Evolutionary conservation across 2,113 vertebrate genomes (phyloP).

Genomic region (Tupaia tana): DNA sequence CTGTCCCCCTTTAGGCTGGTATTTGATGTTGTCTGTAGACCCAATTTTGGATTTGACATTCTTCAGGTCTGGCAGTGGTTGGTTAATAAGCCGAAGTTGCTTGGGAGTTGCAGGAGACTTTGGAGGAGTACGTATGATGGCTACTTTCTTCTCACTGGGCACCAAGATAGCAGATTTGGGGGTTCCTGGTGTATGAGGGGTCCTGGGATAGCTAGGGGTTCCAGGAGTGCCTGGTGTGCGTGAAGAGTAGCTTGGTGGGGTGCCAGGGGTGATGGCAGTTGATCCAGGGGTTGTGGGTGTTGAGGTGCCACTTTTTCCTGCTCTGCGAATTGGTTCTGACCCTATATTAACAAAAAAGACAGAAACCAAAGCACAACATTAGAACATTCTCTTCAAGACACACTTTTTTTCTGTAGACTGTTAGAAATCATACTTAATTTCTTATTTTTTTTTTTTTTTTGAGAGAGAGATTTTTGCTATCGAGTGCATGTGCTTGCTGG

Average conservation of each 20-base stretch:
- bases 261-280: conserved; percentile 94
- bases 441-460: too few relatives aligned
- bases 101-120: conserved; percentile 95
- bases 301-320: conserved; percentile 94
- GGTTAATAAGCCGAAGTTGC: conserved; percentile 95
- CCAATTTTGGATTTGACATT: conserved; percentile 97
- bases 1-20: conserved; percentile 97
- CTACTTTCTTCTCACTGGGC: conserved; percentile 97
- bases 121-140: conserved; percentile 95
- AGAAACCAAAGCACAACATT: not conserved
- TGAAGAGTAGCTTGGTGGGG: conserved; percentile 95
- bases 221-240: conserved; percentile 95
- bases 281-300: conserved; percentile 96
- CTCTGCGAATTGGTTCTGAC: conserved; percentile 92
- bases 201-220: conserved; percentile 92
- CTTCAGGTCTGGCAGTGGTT: conserved; percentile 96
- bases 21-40: conserved; percentile 95
- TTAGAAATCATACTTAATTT: not conserved
- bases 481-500: too few relatives aligned
- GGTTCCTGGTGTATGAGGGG: conserved; percentile 95
- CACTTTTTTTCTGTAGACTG: not conserved
- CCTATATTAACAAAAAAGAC: conserved; percentile 82
- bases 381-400: not conserved
- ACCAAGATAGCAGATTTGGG: conserved; percentile 95
- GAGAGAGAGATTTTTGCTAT: too few relatives aligned